Evolutionary conservation across 2,113 vertebrate species (phyloP), one percentile per base, ranked within the genome.

Genomic region (Pterophyllum scalare): DNA sequence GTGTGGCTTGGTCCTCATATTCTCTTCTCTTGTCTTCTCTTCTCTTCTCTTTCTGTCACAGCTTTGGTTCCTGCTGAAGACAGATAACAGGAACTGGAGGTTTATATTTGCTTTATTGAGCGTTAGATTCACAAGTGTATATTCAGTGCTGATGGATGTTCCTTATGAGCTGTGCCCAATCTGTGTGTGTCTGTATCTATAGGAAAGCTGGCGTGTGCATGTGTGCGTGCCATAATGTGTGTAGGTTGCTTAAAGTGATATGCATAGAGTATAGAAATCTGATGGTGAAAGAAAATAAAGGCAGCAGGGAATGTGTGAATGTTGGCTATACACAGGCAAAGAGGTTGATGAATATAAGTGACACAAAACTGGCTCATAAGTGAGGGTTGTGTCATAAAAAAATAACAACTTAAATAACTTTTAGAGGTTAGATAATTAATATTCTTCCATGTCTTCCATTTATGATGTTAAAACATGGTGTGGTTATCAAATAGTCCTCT

Each of bases 41-140:
- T 49, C 62, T n/a, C 43, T 80, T 33, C 6, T 4, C 56, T 85
- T 54, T 65, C 82, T 87, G 87, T 92, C 92, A 88, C 56, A 64
- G 84, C 78, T 49, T 61, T 77, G 83, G 88, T 90, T 88, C 81
- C 93, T 94, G 93, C 82, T 85, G 85, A 88, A 94, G 90, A 92
- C 87, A 86, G 94, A 95, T 94, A 93, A 90, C 91, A 6, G 70
- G 52, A 88, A 89, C 89, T 67, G 74, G 77, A 87, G 87, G 89
- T 91, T 93, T 93, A 89, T 92, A 92, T 92, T 94, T 94, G 91
- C 89, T 93, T 91, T 93, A 94, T 94, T 91, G 93, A 93, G 93
- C 88, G 78, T 93, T 86, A 79, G 88, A 93, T 90, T 88, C 90
- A 81, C 86, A 82, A 88, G 80, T 92, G 85, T 92, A 82, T 93